These are phyloP conservation scores for Trichopoda pennipes DNA, from an alignment of 2,888 invertebrate species.

Conservation along the genomic window DNA sequence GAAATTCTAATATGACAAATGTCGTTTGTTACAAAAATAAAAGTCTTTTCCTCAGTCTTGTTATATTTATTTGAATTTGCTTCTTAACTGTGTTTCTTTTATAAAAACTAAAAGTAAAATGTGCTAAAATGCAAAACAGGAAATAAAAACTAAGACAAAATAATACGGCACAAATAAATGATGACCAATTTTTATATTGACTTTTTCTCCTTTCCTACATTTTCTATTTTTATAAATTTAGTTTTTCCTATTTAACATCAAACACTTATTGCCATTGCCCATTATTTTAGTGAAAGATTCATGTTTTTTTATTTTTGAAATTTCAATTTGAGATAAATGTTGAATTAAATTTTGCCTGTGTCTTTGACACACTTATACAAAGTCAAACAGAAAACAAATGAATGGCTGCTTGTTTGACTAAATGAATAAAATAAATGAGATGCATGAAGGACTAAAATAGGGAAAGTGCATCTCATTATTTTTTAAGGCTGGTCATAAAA, in stretches of 20 bases:
- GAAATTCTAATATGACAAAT: conserved; percentile 50
- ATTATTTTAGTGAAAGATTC: conserved; percentile 45
- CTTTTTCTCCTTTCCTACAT: neutral
- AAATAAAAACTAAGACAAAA: neutral
- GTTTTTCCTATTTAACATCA: conserved; percentile 38
- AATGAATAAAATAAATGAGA: conserved; percentile 36
- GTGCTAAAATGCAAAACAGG: conserved; percentile 8
- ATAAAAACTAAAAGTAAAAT: conserved; percentile 40
- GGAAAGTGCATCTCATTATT: conserved; percentile 57
- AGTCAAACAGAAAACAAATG: conserved; percentile 39
- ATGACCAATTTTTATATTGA: conserved; percentile 32
- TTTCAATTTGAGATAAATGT: conserved; percentile 43
- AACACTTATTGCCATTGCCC: conserved; percentile 51
- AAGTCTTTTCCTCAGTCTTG: conserved; percentile 34
- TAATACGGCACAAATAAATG: conserved; percentile 24
- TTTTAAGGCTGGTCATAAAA: conserved; percentile 41
- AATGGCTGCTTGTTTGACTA: conserved; percentile 20
- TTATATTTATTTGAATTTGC: conserved; percentile 11
- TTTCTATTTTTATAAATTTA: conserved; percentile 5
- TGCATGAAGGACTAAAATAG: conserved; percentile 24
- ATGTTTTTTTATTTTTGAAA: conserved; percentile 26
- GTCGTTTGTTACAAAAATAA: conserved; percentile 40
- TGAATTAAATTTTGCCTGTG: conserved; percentile 25
- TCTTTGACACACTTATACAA: conserved; percentile 54
- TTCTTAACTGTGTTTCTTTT: conserved; percentile 8